A percentile compares a stretch with the other conserved stretches of the same genome.
phyloP scores from a whole-genome alignment of 2,888 invertebrate species.

The Syritta pipiens region DNA sequence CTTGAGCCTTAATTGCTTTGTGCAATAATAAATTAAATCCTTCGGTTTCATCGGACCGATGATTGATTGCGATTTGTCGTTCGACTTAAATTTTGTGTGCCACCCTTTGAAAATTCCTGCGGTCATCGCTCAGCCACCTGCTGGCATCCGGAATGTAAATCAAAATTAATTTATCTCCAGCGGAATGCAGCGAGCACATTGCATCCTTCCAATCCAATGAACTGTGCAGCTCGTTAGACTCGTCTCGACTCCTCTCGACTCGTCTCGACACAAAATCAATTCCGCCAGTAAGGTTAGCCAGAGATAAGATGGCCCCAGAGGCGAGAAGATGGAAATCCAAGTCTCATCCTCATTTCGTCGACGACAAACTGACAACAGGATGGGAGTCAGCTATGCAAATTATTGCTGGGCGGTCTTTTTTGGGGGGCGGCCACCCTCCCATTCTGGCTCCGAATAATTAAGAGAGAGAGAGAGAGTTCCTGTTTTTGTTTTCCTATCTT shows the following conservation, averaged over 20 bases:
- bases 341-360: conserved; percentile 14
- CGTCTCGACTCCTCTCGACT: too few species aligned
- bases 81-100: too few species aligned
- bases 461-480: too few species aligned
- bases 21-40: conserved; percentile 46
- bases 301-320: conserved; percentile 14
- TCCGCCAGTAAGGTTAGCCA: conserved; percentile 34
- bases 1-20: conserved; percentile 46
- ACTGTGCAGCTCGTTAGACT: background rate
- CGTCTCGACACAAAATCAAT: conserved; percentile 6
- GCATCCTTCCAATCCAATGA: conserved; percentile 34
- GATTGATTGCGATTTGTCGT: too few species aligned
- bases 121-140: too few species aligned
- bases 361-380: too few species aligned
- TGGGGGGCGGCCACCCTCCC: too few species aligned
- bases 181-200: conserved; percentile 17
- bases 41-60: too few species aligned
- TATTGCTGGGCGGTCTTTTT: background rate
- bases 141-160: conserved; percentile 4
- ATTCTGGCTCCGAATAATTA: conserved; percentile 52
- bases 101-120: too few species aligned
- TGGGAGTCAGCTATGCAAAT: conserved; percentile 34
- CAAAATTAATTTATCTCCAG: conserved; percentile 29
- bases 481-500: too few species aligned
- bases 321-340: background rate